Evolutionary conservation across 2,113 vertebrate genomes (phyloP).

Genomic region (Aplodontia rufa): DNA sequence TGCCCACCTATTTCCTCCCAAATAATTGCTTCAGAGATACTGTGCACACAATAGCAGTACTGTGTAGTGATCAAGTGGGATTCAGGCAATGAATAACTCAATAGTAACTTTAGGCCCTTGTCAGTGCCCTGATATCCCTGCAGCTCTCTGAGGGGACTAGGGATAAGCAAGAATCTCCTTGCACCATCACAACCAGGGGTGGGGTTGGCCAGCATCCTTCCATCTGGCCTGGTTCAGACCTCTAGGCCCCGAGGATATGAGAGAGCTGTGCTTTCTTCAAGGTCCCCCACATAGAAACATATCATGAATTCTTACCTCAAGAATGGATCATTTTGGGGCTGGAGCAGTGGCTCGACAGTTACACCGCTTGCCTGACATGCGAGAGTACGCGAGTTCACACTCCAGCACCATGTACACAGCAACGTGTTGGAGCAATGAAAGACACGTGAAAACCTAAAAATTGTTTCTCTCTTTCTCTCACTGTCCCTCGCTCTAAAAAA

Average conservation of each 20-base stretch:
- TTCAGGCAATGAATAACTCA: background rate
- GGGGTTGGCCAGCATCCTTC: background rate
- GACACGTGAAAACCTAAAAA: too few species aligned
- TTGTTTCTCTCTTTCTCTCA: too few species aligned
- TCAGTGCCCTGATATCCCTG: background rate
- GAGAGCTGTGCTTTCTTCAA: background rate
- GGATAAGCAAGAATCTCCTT: background rate
- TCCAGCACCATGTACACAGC: too few species aligned
- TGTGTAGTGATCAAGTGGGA: background rate
- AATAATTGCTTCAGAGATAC: background rate
- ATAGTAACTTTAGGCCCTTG: background rate
- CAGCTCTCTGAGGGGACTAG: background rate
- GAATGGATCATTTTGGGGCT: background rate
- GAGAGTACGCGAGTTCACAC: too few species aligned
- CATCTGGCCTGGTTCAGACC: background rate
- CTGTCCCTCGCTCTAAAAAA: too few species aligned
- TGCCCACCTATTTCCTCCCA: background rate
- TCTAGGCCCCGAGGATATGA: background rate
- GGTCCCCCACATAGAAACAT: background rate
- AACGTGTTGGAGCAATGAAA: too few species aligned
- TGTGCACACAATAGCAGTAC: background rate
- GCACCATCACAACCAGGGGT: background rate
- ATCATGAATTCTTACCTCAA: background rate
- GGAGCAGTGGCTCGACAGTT: too few species aligned
- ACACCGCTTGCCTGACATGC: too few species aligned